Evolutionary conservation across 2,797 vertebrate genomes (phyloP).

Genomic region (Sciurus vulgaris): DNA sequence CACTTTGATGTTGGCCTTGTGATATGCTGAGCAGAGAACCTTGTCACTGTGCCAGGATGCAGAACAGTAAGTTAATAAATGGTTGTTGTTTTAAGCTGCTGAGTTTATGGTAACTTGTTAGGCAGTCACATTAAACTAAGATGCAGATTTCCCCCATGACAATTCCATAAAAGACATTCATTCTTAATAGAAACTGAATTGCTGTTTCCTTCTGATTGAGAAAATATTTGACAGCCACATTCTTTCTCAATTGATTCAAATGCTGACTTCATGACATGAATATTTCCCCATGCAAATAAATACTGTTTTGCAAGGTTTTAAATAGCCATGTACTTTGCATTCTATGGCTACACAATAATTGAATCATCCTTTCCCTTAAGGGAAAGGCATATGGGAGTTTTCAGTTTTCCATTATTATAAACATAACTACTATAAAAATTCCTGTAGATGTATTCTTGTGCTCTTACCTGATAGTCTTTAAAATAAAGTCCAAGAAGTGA

Average conservation of each 20-base stretch:
- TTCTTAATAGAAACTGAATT: neutral
- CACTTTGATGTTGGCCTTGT: neutral
- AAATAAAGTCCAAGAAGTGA: neutral
- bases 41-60: neutral
- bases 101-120: neutral
- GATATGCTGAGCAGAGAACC: neutral
- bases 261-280: neutral
- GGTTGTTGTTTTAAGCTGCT: neutral
- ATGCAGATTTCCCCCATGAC: neutral
- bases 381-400: neutral
- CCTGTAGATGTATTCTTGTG: neutral
- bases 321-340: neutral
- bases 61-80: neutral
- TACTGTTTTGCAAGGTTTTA: neutral
- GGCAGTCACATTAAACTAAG: neutral
- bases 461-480: neutral
- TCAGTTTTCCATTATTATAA: neutral
- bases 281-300: neutral
- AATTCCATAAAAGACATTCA: neutral
- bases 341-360: neutral
- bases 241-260: neutral
- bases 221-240: neutral
- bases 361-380: neutral
- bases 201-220: neutral
- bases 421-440: neutral